Percentiles rank a stretch among this genome's conserved stretches.
Conservation (phyloP, 2,797 vertebrate genomes). For the Simalia tracyae region DNA sequence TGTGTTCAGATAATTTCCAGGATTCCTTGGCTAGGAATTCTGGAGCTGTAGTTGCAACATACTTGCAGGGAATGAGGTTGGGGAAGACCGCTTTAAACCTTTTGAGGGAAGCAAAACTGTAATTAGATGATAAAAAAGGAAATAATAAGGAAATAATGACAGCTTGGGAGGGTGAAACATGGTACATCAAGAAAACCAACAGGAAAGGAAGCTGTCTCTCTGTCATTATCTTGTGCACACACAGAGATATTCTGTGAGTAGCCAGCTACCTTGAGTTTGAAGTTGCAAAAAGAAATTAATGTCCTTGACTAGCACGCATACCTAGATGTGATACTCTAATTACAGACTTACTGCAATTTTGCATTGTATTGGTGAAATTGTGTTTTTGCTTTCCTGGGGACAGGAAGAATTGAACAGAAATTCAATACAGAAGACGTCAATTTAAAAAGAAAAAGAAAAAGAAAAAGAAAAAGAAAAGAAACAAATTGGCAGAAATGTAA, state of each 20-base stretch:
- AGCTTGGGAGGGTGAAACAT: background rate
- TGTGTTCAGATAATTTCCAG: background rate
- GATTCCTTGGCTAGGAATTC: background rate
- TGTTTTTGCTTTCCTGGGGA: background rate
- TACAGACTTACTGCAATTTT: background rate
- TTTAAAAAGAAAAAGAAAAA: background rate
- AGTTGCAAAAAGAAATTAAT: background rate
- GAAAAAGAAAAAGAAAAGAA: background rate
- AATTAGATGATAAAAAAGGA: background rate
- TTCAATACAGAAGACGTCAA: conserved; percentile 1
- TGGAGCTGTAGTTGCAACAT: background rate
- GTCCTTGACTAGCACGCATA: background rate
- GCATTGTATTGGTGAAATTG: background rate
- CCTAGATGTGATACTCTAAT: background rate
- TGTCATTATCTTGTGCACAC: background rate
- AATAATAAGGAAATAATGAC: background rate
- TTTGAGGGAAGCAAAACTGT: background rate
- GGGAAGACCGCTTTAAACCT: background rate
- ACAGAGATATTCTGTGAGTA: background rate
- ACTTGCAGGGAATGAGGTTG: background rate
- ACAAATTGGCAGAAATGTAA: background rate
- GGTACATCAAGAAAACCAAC: background rate
- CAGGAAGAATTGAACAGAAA: background rate
- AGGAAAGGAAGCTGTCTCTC: background rate
- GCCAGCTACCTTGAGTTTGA: background rate